Percentiles rank a stretch among this genome's conserved stretches.
Evolutionary conservation across 2,888 invertebrate genomes (phyloP).

Genomic region (Zaprionus obscuricornis): DNA sequence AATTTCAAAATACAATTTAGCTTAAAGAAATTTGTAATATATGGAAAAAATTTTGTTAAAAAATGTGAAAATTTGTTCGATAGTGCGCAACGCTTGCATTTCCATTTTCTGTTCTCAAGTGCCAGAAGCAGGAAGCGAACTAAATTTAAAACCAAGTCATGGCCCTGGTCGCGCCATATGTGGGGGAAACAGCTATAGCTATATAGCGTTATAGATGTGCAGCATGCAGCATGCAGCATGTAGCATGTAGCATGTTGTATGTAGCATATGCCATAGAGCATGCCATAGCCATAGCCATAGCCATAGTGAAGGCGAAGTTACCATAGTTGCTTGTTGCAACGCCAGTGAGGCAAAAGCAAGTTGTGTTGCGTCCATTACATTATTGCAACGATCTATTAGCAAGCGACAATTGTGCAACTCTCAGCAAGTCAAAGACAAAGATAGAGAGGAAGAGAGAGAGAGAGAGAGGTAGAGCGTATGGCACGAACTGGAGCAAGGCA

Average conservation of each 20-base stretch:
- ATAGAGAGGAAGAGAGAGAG: background rate
- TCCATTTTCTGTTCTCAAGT: too few species aligned
- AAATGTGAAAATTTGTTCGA: too few species aligned
- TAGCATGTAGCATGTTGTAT: background rate
- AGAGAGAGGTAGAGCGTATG: background rate
- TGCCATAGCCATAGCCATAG: background rate
- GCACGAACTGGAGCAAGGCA: constrained; percentile 35
- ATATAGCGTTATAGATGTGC: too few species aligned
- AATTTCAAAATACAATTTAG: too few species aligned
- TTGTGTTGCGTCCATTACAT: constrained; percentile 66
- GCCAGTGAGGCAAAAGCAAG: constrained; percentile 9
- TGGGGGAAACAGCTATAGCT: constrained; percentile 32
- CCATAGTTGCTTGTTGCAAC: constrained; percentile 1
- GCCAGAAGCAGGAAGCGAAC: constrained; percentile 74
- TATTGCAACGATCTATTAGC: constrained; percentile 75
- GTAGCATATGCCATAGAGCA: background rate
- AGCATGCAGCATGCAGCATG: background rate
- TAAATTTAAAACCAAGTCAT: constrained; percentile 71
- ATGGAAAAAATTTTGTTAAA: too few species aligned
- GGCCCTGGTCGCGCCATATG: constrained; percentile 67
- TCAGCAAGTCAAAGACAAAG: background rate
- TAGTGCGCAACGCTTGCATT: too few species aligned
- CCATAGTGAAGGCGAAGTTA: background rate
- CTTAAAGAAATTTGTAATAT: too few species aligned
- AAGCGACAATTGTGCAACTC: constrained; percentile 48